Percentiles rank a stretch among this genome's conserved stretches.
phyloP scores from a whole-genome alignment of 2,888 invertebrate genomes.

The Eupeodes latifasciatus region DNA sequence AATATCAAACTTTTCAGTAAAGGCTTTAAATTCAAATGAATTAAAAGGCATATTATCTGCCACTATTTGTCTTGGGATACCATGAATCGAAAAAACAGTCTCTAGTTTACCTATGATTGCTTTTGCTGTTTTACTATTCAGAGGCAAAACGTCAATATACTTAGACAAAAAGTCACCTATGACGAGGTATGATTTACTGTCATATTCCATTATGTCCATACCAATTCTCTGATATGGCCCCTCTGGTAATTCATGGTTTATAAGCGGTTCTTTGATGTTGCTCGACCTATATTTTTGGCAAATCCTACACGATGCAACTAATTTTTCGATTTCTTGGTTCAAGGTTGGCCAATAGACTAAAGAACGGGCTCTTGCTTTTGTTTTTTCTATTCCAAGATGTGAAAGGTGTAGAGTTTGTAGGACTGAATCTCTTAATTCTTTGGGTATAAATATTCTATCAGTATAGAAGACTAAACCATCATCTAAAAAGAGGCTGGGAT shows the following conservation, averaged over 20 bases:
- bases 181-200: background rate
- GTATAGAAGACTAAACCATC: slow-evolving; percentile 73
- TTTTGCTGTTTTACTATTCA: background rate
- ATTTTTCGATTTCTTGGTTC: slow-evolving; percentile 62
- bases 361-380: slow-evolving; percentile 43
- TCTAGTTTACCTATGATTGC: background rate
- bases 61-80: background rate
- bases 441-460: slow-evolving; percentile 75
- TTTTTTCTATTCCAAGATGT: slow-evolving; percentile 61
- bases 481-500: no score
- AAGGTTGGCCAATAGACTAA: slow-evolving; percentile 77
- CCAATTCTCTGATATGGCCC: background rate
- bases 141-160: background rate
- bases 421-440: slow-evolving; percentile 67
- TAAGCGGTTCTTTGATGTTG: background rate
- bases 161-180: background rate
- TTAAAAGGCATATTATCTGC: background rate
- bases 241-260: background rate
- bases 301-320: background rate
- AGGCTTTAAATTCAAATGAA: background rate
- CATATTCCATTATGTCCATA: background rate
- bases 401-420: slow-evolving; percentile 67
- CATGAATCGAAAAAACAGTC: no score
- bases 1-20: background rate
- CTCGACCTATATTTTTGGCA: slow-evolving; percentile 4